Conservation (phyloP, 2,113 vertebrate species). For the Casuarius casuarius region DNA sequence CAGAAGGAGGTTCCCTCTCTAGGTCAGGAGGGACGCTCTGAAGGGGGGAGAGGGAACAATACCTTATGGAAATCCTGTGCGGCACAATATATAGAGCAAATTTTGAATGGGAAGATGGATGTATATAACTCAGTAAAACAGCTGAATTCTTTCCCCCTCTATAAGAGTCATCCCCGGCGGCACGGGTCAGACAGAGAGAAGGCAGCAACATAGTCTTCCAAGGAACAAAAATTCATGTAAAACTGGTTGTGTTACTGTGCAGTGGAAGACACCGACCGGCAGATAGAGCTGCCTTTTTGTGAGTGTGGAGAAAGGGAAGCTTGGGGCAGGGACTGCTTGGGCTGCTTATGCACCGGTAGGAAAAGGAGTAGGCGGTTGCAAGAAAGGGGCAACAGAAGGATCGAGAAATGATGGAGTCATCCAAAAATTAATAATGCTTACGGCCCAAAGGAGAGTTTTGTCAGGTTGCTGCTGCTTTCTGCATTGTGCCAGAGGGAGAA, state of each 20-base stretch:
- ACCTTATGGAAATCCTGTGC: neutral
- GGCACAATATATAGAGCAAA: rapidly evolving
- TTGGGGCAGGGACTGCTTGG: rapidly evolving
- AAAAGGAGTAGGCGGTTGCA: neutral
- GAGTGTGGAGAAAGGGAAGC: rapidly evolving
- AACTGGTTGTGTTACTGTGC: neutral
- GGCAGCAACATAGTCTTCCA: neutral
- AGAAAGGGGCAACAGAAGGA: neutral
- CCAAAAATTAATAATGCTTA: neutral
- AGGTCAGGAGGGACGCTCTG: neutral
- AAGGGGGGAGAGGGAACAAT: neutral
- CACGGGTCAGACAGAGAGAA: neutral
- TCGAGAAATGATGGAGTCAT: neutral
- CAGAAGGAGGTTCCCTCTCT: neutral
- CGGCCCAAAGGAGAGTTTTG: neutral
- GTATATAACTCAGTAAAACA: neutral
- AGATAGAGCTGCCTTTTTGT: neutral
- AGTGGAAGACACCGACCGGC: rapidly evolving
- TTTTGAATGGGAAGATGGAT: neutral
- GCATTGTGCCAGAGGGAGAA: neutral
- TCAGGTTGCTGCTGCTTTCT: neutral
- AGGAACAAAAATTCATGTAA: neutral
- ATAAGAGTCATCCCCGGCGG: rapidly evolving
- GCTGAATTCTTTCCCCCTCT: neutral
- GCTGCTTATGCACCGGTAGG: neutral